A percentile compares a stretch with the other conserved stretches of the same genome.
phyloP scores from a whole-genome alignment of 92 coral and sea anemone species.

The Parazoanthus atlanticus region DNA sequence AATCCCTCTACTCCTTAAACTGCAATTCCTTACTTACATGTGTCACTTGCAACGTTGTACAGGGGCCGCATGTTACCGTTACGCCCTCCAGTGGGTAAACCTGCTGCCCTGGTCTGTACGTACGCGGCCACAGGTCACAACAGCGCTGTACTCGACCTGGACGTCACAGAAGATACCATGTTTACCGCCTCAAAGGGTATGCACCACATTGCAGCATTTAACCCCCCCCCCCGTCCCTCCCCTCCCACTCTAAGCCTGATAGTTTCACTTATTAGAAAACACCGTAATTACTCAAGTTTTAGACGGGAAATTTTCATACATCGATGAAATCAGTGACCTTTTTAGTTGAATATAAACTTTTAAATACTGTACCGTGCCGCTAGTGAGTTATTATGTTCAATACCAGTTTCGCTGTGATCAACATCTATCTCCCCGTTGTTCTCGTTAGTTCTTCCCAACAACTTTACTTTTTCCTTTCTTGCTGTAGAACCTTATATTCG shows the following conservation, averaged over 20 bases:
- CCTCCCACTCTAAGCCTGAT: neutral
- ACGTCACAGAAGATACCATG: constrained; percentile 92
- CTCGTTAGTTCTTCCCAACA: too few species aligned
- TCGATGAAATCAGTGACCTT: too few species aligned
- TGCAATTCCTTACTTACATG: neutral
- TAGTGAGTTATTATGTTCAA: too few species aligned
- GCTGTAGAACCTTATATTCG: too few species aligned
- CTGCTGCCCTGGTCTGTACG: constrained; percentile 88
- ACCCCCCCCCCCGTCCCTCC: too few species aligned
- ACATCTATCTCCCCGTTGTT: too few species aligned
- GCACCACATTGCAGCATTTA: neutral
- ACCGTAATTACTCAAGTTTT: neutral
- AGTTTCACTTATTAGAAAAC: too few species aligned
- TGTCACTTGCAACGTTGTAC: neutral
- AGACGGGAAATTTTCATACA: too few species aligned
- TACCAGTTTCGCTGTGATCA: too few species aligned
- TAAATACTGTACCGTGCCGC: too few species aligned
- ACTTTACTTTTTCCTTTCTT: too few species aligned
- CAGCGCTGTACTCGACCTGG: constrained; percentile 91
- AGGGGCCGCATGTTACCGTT: constrained; percentile 98
- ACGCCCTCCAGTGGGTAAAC: constrained; percentile 96
- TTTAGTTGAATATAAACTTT: too few species aligned
- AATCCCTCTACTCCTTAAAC: neutral
- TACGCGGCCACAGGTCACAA: constrained; percentile 99
- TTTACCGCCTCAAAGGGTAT: constrained; percentile 95